Conservation (phyloP, 1,140 invertebrate genomes). For the Oryctes rhinoceros region DNA sequence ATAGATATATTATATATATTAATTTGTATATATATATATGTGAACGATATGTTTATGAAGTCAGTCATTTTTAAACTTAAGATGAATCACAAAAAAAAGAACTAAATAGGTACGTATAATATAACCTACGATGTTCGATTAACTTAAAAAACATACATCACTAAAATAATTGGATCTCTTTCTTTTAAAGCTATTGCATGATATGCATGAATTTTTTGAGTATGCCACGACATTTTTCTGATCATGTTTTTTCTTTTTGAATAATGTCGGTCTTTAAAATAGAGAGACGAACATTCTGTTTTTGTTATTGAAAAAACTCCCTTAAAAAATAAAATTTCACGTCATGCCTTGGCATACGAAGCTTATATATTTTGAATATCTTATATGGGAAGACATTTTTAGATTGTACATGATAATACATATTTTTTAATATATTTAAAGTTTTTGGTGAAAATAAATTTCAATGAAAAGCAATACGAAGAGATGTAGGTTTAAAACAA, state of each 20-base stretch:
- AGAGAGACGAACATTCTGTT: neutral
- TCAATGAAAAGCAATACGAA: neutral
- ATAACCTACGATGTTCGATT: neutral
- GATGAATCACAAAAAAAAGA: constrained; percentile 42
- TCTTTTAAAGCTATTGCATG: constrained; percentile 50
- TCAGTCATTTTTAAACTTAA: constrained; percentile 49
- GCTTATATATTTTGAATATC: constrained; percentile 47
- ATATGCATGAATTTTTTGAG: constrained; percentile 50
- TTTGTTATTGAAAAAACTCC: neutral
- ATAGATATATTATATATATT: neutral
- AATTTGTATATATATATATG: constrained; percentile 36
- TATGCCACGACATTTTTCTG: constrained; percentile 49
- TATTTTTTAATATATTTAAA: constrained; percentile 1
- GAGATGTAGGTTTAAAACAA: neutral
- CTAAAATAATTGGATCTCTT: constrained; percentile 42
- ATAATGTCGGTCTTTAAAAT: constrained; percentile 22
- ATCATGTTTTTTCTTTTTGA: neutral
- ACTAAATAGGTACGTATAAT: neutral
- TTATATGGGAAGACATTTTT: constrained; percentile 54
- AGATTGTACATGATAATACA: constrained; percentile 51
- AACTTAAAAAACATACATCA: neutral
- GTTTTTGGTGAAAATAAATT: constrained; percentile 25
- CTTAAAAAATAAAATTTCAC: constrained; percentile 44
- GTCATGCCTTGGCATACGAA: constrained; percentile 44
- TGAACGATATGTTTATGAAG: constrained; percentile 50